Percentiles rank a stretch among this genome's conserved stretches.
Conservation (phyloP, 2,888 invertebrate genomes). For the Seira sanloemensis region DNA sequence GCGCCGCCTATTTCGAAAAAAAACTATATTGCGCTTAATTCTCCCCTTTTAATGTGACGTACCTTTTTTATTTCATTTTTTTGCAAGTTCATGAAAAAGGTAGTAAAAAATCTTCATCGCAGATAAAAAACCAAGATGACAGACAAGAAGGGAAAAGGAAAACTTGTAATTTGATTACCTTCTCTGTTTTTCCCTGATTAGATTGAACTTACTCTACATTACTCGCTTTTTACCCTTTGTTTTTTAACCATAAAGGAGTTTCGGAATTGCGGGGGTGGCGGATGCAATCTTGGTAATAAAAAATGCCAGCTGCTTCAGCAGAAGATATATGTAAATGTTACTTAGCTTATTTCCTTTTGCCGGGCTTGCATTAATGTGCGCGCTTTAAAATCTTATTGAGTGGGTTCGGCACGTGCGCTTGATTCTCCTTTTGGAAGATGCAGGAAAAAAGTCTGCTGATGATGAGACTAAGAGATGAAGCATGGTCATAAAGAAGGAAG, state of each 20-base stretch:
- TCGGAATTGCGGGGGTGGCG: slow-evolving; percentile 13
- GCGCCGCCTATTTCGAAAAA: slow-evolving; percentile 16
- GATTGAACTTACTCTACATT: background rate
- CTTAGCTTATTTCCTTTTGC: background rate
- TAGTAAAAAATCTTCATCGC: background rate
- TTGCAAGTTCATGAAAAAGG: background rate
- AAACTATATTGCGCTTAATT: background rate
- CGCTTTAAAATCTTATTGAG: too few species aligned
- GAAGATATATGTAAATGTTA: background rate
- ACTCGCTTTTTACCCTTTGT: background rate
- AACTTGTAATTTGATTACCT: background rate
- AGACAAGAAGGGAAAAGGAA: slow-evolving; percentile 9
- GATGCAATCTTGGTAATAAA: background rate
- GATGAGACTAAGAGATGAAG: background rate
- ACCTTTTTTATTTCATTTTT: background rate
- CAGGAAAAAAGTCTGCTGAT: background rate
- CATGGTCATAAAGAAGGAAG: background rate
- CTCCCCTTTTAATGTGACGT: slow-evolving; percentile 2
- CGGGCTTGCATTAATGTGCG: background rate
- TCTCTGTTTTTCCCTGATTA: background rate
- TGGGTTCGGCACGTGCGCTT: background rate
- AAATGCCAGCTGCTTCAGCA: background rate
- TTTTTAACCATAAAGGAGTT: background rate
- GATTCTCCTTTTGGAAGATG: background rate
- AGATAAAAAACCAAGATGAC: slow-evolving; percentile 6